Evolutionary conservation across 1,140 invertebrate species (phyloP), one percentile per base, ranked within the genome.

Genomic region (Ceratina australensis): DNA sequence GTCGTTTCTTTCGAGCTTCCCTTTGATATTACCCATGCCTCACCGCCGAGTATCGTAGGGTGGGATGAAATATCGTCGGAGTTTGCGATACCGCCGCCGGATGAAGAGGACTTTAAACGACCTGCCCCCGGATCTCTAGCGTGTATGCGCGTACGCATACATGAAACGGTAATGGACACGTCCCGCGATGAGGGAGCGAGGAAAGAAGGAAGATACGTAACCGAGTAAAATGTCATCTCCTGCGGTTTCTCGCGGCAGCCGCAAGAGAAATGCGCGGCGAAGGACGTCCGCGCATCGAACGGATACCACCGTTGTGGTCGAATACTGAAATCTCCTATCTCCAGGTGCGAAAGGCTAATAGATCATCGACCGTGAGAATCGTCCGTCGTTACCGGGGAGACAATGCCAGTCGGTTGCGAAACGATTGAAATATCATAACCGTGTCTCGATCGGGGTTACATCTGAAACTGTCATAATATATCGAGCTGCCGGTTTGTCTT

Each of bases 51-150:
- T 18, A 60, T 61, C 61, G 59, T 67, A 26, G 28, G 79, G 47
- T n/a, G n/a, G 64, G 59, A 66, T 68, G 71, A 82, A 80, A 79
- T 74, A 79, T 73, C 59, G 73, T 57, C 54, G 68, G 69, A 59
- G 69, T 74, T 33, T 64, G 65, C 69, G 65, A 78, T 73, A 56
- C 47, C 64, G 52, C 50, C 50, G 64, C 2, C 47, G 61, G 63
- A 75, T 54, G 66, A 72, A 61, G 50, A 79, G 65, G 75, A 60
- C 79, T 84, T 80, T 66, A 67, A 80, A 77, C 76, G 67, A 84
- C 28, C 81, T n/a, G 50, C 60, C 56, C 50, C 61, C 52, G 75
- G 28, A 24, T 24, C 18, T 15, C 52, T 47, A 26, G 66, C 22
- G n/a, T 5, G 1, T 15, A 12, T 64, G 33, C 60, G 24, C 49